phyloP scores from a whole-genome alignment of 2,113 vertebrate species.

The Burhinus oedicnemus region DNA sequence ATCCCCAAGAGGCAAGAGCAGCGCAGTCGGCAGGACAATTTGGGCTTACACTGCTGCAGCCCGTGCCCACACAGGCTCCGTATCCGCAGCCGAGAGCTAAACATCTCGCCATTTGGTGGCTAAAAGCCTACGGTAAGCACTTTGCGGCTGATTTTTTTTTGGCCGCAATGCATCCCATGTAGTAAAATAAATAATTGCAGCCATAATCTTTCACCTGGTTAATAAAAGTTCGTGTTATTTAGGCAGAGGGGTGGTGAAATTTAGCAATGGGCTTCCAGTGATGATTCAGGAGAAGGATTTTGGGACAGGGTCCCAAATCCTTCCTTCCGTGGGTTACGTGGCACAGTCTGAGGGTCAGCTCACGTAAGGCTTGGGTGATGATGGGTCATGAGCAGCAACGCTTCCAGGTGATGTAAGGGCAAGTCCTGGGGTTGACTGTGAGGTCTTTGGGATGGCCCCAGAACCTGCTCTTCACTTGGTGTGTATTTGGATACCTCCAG shows the following conservation, averaged over 20 bases:
- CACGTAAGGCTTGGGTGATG: background rate
- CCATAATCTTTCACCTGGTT: background rate
- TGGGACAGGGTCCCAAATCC: background rate
- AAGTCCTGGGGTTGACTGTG: background rate
- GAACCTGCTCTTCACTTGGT: background rate
- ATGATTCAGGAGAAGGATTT: background rate
- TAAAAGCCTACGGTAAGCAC: background rate
- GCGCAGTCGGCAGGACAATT: background rate
- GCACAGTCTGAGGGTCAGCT: background rate
- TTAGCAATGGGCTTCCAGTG: background rate
- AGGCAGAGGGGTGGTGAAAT: background rate
- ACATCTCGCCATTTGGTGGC: background rate
- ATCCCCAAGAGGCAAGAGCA: background rate
- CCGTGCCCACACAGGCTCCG: background rate
- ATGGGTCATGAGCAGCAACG: background rate
- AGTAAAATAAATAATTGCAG: background rate
- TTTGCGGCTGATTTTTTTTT: background rate
- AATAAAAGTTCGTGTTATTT: background rate
- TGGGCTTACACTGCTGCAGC: background rate
- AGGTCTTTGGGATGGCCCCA: background rate
- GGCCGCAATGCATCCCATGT: background rate
- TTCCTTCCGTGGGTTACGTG: background rate
- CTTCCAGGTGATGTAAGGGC: background rate
- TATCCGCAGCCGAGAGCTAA: accelerated
- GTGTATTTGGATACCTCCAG: background rate